Percentiles rank a stretch among this genome's conserved stretches.
Evolutionary conservation across 35 echinoderm and acorn worm genomes (phyloP).

Genomic region (Lytechinus pictus): DNA sequence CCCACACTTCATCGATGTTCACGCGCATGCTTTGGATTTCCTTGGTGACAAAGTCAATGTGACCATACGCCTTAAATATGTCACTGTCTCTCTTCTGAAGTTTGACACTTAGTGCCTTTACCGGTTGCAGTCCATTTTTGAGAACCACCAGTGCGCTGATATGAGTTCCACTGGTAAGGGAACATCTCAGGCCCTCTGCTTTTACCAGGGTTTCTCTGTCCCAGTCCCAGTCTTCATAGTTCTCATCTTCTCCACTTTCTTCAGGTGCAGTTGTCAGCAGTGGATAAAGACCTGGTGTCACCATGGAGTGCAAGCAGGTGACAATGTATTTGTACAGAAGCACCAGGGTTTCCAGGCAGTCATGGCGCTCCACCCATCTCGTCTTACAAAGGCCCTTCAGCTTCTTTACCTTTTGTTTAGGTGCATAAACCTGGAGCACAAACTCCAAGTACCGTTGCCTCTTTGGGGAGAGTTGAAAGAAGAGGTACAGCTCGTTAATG

Average conservation of each 20-base stretch:
- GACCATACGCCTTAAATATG: slow-evolving; percentile 13
- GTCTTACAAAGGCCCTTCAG: slow-evolving; percentile 65
- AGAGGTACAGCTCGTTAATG: slow-evolving; percentile 55
- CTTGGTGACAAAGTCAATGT: slow-evolving; percentile 25
- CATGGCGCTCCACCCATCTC: slow-evolving; percentile 58
- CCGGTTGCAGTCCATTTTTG: slow-evolving; percentile 17
- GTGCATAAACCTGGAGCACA: slow-evolving; percentile 23
- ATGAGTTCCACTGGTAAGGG: neutral
- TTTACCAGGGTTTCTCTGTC: slow-evolving; percentile 43
- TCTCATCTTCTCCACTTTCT: slow-evolving; percentile 37
- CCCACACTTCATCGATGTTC: slow-evolving; percentile 49
- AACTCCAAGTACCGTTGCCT: slow-evolving; percentile 51
- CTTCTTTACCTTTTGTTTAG: slow-evolving; percentile 38
- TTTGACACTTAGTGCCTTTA: slow-evolving; percentile 19
- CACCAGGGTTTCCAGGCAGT: slow-evolving; percentile 49
- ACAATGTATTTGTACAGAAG: slow-evolving; percentile 33
- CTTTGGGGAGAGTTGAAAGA: slow-evolving; percentile 59
- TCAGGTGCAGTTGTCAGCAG: slow-evolving; percentile 35
- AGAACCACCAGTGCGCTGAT: slow-evolving; percentile 43
- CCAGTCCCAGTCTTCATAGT: slow-evolving; percentile 46
- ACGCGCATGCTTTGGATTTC: slow-evolving; percentile 9
- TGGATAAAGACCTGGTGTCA: slow-evolving; percentile 42
- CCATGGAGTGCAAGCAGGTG: slow-evolving; percentile 45
- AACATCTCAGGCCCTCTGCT: neutral
- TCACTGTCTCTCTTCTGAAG: slow-evolving; percentile 53